Conservation (phyloP, 2,888 invertebrate species). For the Aleiodes testaceus region DNA sequence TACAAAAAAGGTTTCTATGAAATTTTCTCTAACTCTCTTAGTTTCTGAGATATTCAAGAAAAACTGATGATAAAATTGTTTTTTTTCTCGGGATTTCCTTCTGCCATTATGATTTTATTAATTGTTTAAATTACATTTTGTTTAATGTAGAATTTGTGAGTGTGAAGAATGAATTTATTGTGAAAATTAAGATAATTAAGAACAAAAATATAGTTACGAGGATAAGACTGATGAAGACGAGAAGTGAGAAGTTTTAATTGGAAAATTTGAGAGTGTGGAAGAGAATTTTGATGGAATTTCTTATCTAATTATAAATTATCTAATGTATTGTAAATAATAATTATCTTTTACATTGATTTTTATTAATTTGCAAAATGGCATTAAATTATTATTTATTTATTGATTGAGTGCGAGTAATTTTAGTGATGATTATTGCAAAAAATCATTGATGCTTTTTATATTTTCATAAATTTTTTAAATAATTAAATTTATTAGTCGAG, state of each 20-base stretch:
- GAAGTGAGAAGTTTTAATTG: slow-evolving; percentile 49
- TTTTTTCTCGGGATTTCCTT: neutral
- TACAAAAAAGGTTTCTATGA: too few species aligned
- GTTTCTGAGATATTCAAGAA: too few species aligned
- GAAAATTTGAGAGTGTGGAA: slow-evolving; percentile 4
- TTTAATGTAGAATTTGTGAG: neutral
- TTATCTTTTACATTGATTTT: slow-evolving; percentile 30
- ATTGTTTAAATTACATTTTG: slow-evolving; percentile 7
- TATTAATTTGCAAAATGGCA: slow-evolving; percentile 35
- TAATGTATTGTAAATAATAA: slow-evolving; percentile 39
- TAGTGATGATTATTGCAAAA: neutral
- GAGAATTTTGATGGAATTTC: too few species aligned
- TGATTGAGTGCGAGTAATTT: slow-evolving; percentile 41
- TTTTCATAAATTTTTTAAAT: slow-evolving; percentile 1
- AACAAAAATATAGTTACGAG: slow-evolving; percentile 45
- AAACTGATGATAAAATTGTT: too few species aligned
- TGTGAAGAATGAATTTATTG: neutral
- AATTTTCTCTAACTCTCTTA: too few species aligned
- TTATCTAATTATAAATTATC: slow-evolving; percentile 16
- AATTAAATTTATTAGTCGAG: neutral
- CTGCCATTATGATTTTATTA: slow-evolving; percentile 2
- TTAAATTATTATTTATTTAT: slow-evolving; percentile 52
- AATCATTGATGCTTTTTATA: neutral
- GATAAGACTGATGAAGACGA: slow-evolving; percentile 57
- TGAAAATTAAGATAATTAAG: slow-evolving; percentile 17